Evolutionary conservation across 2,888 invertebrate genomes (phyloP).

Genomic region (Hirtodrosophila duncani): DNA sequence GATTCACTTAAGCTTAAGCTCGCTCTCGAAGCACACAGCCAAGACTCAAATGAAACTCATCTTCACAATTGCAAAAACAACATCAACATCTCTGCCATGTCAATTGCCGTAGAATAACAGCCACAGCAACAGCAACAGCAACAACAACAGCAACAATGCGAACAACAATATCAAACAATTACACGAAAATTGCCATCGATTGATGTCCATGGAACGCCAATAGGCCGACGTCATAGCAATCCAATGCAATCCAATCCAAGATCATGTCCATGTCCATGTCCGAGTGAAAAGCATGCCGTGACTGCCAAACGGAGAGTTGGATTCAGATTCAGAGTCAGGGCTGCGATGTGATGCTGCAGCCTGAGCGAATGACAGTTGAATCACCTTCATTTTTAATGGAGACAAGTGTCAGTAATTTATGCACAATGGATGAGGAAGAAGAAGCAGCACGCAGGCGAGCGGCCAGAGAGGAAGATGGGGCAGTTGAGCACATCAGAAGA

Average conservation of each 20-base stretch:
- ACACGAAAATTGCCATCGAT: conserved; percentile 72
- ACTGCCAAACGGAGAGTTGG: conserved; percentile 39
- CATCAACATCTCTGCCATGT: no score
- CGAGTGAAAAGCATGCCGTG: conserved; percentile 62
- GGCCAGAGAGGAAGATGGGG: not conserved
- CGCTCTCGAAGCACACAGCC: no score
- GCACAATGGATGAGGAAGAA: conserved; percentile 45
- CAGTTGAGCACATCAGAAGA: not conserved
- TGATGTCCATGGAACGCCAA: conserved; percentile 63
- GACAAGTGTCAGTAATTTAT: conserved; percentile 74
- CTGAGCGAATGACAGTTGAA: conserved; percentile 67
- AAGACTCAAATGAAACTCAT: no score
- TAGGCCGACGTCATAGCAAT: conserved; percentile 55
- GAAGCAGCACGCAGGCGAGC: conserved; percentile 4
- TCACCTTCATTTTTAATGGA: conserved; percentile 73
- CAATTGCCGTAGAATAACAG: no score
- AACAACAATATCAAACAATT: conserved; percentile 63
- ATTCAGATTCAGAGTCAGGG: conserved; percentile 40
- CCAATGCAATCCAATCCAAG: conserved; percentile 32
- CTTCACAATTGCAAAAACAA: no score
- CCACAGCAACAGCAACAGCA: no score
- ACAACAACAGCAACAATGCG: no score
- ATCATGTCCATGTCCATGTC: conserved; percentile 22
- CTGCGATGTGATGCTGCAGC: conserved; percentile 39
- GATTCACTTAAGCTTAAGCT: no score